These are phyloP conservation scores for Mesoligia furuncula DNA, from an alignment of 2,888 invertebrate species.

Conservation along the genomic window DNA sequence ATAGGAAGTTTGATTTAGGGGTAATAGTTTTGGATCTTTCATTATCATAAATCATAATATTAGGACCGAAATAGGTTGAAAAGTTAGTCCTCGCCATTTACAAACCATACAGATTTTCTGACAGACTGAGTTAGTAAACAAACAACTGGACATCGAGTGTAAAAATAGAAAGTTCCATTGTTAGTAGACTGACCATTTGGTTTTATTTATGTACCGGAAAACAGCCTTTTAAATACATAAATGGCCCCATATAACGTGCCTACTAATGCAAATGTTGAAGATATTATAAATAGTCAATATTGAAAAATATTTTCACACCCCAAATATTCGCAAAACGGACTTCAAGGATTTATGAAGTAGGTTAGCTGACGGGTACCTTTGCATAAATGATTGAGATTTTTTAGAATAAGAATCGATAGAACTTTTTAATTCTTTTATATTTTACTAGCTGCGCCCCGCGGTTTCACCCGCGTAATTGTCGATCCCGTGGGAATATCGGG, in stretches of 20 bases:
- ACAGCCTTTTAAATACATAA: conserved; percentile 2
- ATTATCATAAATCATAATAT: conserved; percentile 10
- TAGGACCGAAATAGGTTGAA: conserved; percentile 12
- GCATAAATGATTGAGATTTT: no score
- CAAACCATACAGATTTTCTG: neutral
- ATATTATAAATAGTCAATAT: neutral
- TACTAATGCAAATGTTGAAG: neutral
- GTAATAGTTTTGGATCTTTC: neutral
- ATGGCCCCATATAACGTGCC: neutral
- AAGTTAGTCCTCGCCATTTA: conserved; percentile 10
- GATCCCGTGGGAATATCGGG: no score
- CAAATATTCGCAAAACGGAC: neutral
- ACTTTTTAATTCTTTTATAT: no score
- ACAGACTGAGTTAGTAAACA: conserved; percentile 1
- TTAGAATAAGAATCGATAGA: no score
- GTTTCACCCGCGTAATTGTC: no score
- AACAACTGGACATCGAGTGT: neutral
- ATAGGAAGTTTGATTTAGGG: conserved; percentile 5
- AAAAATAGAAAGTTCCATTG: conserved; percentile 32
- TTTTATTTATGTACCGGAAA: neutral
- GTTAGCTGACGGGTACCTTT: no score
- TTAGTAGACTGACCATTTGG: neutral
- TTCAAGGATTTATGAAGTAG: neutral
- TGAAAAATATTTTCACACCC: no score
- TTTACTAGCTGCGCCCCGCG: no score